Base-by-base conservation (phyloP, 2,797 vertebrate species). In the Amazonetta brasiliensis region DNA sequence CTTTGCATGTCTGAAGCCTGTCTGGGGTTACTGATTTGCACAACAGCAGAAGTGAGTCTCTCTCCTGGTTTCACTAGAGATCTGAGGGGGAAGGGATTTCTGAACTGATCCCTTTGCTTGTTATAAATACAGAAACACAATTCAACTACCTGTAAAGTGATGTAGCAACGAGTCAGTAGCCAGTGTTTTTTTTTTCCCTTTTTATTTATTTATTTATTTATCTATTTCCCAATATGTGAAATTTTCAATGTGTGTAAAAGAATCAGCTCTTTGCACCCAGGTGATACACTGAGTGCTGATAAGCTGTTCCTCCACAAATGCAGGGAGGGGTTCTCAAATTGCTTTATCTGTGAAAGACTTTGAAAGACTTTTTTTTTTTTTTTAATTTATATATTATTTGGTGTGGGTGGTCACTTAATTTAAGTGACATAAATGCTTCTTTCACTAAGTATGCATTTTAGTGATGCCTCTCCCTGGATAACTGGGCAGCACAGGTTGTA, bases 41-140 rank as follows among this genome's bases (percentile, higher is more conserved):
- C 37, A 67, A n/a, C 0, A 50, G 43, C 58, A 73, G 41, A 23
- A 84, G 31, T 9, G 21, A 5, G 60, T 81, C 44, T 66, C 73
- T 46, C 62, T 77, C 85, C 33, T 75, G 23, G 5, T 85, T 89
- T 78, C 52, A 33, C 15, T 59, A 52, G 46, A 59, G 9, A 12
- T 73, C 52, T 55, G 75, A 46, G 12, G 48, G 1, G 15, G 63
- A 88, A 86, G 64, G 8, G 46, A 56, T 69, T 90, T 92, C 25
- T 88, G 50, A 84, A 79, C 23, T 28, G 33, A 43, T 77, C 9
- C 8, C 22, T 91, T 81, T 76, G 37, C 26, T 75, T 95, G 31
- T 56, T 62, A 78, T 15, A 66, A 77, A 80, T 74, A 13, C 22
- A 60, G 59, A 82, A 86, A 76, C 14, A 7, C 2, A 35, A 31